Conservation (phyloP, 2,888 invertebrate species). For the Catocala sponsa region DNA sequence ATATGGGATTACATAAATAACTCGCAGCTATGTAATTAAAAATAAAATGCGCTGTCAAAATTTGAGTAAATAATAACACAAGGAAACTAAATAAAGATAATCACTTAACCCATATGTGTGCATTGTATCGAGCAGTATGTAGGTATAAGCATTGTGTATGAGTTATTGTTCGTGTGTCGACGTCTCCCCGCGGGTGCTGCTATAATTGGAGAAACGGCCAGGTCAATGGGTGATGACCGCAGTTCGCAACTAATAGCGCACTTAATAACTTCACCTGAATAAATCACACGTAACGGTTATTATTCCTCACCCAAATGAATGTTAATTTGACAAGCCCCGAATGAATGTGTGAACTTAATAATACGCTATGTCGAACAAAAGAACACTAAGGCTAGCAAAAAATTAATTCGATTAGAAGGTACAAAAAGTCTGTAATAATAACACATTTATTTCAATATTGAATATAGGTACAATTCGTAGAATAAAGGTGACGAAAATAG, state of each 20-base stretch:
- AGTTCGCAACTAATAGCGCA: constrained; percentile 59
- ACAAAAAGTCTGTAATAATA: constrained; percentile 59
- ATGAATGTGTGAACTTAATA: constrained; percentile 75
- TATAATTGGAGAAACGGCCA: constrained; percentile 71
- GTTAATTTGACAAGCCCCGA: constrained; percentile 74
- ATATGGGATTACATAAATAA: too few species aligned
- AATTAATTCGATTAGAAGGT: constrained; percentile 63
- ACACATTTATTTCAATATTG: constrained; percentile 75
- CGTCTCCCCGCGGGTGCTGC: constrained; percentile 63
- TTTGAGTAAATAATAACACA: constrained; percentile 30
- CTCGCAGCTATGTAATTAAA: too few species aligned
- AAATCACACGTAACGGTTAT: constrained; percentile 73
- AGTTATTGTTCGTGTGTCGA: constrained; percentile 52
- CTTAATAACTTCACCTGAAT: constrained; percentile 74
- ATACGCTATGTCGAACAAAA: constrained; percentile 66
- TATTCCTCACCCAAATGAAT: constrained; percentile 70
- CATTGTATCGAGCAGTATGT: constrained; percentile 17
- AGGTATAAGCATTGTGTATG: constrained; percentile 44
- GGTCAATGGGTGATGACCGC: constrained; percentile 77
- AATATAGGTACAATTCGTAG: constrained; percentile 69
- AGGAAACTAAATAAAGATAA: constrained; percentile 8
- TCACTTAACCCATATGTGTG: constrained; percentile 40
- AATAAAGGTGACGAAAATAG: constrained; percentile 69
- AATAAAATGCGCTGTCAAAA: constrained; percentile 12
- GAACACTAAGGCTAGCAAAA: constrained; percentile 59